Base-by-base conservation (phyloP, 2,113 vertebrate species). In the Coregonus clupeaformis region DNA sequence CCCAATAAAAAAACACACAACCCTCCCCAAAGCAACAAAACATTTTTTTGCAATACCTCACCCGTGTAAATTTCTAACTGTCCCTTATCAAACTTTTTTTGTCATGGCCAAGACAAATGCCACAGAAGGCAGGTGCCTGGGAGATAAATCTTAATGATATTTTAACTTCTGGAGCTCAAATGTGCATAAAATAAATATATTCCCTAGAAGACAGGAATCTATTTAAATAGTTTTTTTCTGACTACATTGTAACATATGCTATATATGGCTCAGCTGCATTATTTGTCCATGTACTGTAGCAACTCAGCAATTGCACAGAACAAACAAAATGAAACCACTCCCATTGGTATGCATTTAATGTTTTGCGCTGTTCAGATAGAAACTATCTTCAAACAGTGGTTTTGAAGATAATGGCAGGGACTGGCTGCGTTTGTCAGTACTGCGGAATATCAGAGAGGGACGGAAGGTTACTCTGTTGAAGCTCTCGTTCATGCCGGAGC, bases 331-430 rank as follows among this genome's bases (percentile, higher is more conserved):
- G 77, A 70, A 63, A 85, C 81, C 74, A 64, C 76, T 84, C 78
- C 82, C 76, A 85, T 89, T 90, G 82, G 79, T 90, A 90, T 90
- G 86, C 91, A 92, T 89, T 88, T 82, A 82, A 86, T 85, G 87
- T 84, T 84, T 84, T 81, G 71, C 78, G 81, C 77, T 81, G 80
- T 89, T 89, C 87, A 86, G 81, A 89, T 84, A 86, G 83, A 84
- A 84, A 72, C 11, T 3, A 5, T 91, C 89, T 90, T 84, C 90
- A 90, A 90, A 91, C 86, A 89, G 80, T 77, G 77, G 84, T 84
- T 55, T 82, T 77, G 72, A 65, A 90, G 89, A 90, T 90, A 88
- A 90, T 78, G 9, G 69, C 80, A 32, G 74, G 36, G 75, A 65
- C 80, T 32, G 77, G 66, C 79, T 62, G 76, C 77, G 81, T 88